Percentiles rank a stretch among this genome's conserved stretches.
phyloP scores from a whole-genome alignment of 2,888 invertebrate genomes.

The Dicycla oo region DNA sequence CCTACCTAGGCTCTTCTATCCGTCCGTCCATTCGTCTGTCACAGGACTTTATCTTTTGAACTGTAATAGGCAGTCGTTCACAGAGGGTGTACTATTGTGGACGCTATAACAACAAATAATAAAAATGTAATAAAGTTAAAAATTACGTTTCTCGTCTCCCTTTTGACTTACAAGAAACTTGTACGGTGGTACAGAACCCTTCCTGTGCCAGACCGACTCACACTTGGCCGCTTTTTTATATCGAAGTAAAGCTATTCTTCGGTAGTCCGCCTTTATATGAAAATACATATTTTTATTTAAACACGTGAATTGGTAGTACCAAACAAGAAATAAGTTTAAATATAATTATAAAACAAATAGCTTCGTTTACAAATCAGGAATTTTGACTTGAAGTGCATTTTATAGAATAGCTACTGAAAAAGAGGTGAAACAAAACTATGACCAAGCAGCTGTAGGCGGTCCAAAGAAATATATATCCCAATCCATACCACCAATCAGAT shows the following conservation, averaged over 20 bases:
- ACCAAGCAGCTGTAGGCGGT: neutral
- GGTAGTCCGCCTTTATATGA: neutral
- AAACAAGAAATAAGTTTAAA: neutral
- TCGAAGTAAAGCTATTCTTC: neutral
- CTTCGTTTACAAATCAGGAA: neutral
- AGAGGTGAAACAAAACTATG: neutral
- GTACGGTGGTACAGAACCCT: too few relatives aligned
- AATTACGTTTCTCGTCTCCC: too few relatives aligned
- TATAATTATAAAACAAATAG: neutral
- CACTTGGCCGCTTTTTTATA: neutral
- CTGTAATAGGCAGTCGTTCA: too few relatives aligned
- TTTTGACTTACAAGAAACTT: too few relatives aligned
- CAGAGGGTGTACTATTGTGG: too few relatives aligned
- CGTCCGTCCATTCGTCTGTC: too few relatives aligned
- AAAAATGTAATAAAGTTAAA: too few relatives aligned
- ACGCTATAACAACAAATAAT: too few relatives aligned
- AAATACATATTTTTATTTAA: neutral
- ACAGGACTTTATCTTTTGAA: too few relatives aligned
- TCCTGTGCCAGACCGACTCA: too few relatives aligned
- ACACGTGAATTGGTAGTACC: neutral
- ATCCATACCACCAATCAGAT: slow-evolving; percentile 66
- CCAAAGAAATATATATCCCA: slow-evolving; percentile 55
- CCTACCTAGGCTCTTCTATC: neutral
- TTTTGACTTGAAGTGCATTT: too few relatives aligned
- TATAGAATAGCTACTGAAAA: neutral